Evolutionary conservation across 2,797 vertebrate genomes (phyloP).

Genomic region (Martes flavigula): DNA sequence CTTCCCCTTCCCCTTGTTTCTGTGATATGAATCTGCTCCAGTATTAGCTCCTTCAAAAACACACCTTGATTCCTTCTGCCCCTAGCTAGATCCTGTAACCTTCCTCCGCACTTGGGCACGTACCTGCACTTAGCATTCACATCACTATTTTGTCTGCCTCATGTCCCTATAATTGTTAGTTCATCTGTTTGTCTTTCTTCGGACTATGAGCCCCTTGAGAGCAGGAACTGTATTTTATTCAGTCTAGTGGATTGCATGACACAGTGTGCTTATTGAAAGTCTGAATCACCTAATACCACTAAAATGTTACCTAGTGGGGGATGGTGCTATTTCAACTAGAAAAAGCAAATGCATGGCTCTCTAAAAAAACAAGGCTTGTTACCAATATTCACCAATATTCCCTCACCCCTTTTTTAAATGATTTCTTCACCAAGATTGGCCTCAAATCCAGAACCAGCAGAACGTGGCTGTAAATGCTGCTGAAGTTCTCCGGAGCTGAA

Average conservation of each 20-base stretch:
- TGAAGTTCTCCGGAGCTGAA: not conserved
- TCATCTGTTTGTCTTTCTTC: not conserved
- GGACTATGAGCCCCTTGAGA: not conserved
- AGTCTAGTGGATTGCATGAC: not conserved
- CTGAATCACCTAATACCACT: not conserved
- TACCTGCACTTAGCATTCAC: not conserved
- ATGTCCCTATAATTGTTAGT: not conserved
- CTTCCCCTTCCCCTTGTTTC: not conserved
- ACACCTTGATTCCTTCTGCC: not conserved
- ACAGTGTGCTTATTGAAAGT: conserved; percentile 12
- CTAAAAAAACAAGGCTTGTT: not conserved
- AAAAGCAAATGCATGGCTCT: not conserved
- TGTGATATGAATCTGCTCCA: not conserved
- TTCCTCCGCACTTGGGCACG: not conserved
- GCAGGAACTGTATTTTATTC: not conserved
- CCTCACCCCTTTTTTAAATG: fast-evolving
- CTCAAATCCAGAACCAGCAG: not conserved
- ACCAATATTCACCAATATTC: not conserved
- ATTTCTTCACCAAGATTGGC: not conserved
- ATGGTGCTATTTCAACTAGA: not conserved
- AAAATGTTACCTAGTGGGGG: not conserved
- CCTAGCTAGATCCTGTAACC: not conserved
- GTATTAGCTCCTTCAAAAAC: not conserved
- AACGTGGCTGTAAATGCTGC: not conserved
- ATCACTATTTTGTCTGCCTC: not conserved